These are phyloP conservation scores for Coregonus ussuriensis DNA, from an alignment of 2,797 vertebrate genomes.

Conservation along the genomic window DNA sequence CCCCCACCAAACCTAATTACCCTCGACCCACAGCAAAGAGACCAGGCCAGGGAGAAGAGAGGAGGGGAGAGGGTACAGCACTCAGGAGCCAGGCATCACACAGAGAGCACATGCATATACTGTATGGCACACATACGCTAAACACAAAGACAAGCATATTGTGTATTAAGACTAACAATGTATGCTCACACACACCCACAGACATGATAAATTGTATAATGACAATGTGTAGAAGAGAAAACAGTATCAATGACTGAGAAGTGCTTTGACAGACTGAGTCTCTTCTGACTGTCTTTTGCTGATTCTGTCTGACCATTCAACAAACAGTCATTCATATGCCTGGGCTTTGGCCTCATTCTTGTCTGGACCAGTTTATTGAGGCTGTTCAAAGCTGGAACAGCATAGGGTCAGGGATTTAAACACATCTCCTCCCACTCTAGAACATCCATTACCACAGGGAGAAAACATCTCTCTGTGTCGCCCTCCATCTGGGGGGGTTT, in stretches of 20 bases:
- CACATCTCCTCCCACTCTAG: conserved; percentile 52
- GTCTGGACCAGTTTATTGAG: conserved; percentile 74
- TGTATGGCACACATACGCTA: conserved; percentile 47
- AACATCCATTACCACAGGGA: conserved; percentile 61
- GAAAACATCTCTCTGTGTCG: conserved; percentile 66
- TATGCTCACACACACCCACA: neutral
- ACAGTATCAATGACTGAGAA: conserved; percentile 44
- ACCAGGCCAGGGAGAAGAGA: conserved; percentile 49
- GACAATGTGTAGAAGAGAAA: conserved; percentile 37
- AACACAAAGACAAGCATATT: conserved; percentile 60
- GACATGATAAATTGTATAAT: too few relatives aligned
- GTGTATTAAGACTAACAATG: conserved; percentile 37
- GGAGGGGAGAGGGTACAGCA: conserved; percentile 41
- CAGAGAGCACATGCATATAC: conserved; percentile 38
- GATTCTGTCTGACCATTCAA: conserved; percentile 77
- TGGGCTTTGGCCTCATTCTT: conserved; percentile 66
- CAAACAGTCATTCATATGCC: conserved; percentile 61
- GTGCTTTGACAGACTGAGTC: conserved; percentile 71
- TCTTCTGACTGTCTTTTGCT: conserved; percentile 56
- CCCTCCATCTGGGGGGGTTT: conserved; percentile 55
- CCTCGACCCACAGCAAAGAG: conserved; percentile 68
- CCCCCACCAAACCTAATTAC: conserved; percentile 80
- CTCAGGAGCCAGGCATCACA: conserved; percentile 1
- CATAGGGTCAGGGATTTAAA: conserved; percentile 73
- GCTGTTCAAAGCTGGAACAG: conserved; percentile 67